Evolutionary conservation across 2,888 invertebrate genomes (phyloP).

Genomic region (Neoascia interrupta): DNA sequence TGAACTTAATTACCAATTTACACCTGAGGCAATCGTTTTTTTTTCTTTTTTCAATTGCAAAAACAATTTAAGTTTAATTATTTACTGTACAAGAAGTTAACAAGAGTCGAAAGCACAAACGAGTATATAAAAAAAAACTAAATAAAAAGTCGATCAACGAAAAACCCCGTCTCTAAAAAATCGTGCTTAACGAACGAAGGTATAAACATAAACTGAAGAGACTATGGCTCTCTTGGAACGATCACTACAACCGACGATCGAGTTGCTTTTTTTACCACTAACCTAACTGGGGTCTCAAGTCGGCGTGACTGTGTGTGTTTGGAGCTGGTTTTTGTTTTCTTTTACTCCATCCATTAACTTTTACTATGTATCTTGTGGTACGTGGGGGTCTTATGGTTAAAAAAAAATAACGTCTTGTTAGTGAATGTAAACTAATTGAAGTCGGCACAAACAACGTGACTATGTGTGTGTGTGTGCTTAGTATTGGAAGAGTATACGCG

Average conservation of each 20-base stretch:
- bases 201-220: constrained; percentile 69
- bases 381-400: constrained; percentile 47
- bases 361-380: constrained; percentile 49
- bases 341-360: constrained; percentile 49
- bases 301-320: constrained; percentile 30
- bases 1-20: constrained; percentile 12
- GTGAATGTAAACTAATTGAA: constrained; percentile 67
- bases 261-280: constrained; percentile 22
- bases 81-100: no score
- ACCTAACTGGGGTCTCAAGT: constrained; percentile 39
- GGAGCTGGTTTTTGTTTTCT: constrained; percentile 29
- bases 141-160: not conserved
- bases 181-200: constrained; percentile 67
- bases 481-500: constrained; percentile 8
- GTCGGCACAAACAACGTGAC: constrained; percentile 23
- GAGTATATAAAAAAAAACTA: constrained; percentile 1
- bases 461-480: constrained; percentile 23
- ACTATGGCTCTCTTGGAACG: constrained; percentile 56
- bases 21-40: constrained; percentile 1
- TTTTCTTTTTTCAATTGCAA: not conserved
- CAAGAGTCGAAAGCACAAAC: constrained; percentile 18
- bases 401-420: constrained; percentile 59
- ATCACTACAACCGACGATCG: constrained; percentile 47
- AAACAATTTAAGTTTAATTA: not conserved
- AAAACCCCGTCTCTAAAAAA: constrained; percentile 48